Evolutionary conservation across 2,113 vertebrate genomes (phyloP).

Genomic region (Syrmaticus mikado): DNA sequence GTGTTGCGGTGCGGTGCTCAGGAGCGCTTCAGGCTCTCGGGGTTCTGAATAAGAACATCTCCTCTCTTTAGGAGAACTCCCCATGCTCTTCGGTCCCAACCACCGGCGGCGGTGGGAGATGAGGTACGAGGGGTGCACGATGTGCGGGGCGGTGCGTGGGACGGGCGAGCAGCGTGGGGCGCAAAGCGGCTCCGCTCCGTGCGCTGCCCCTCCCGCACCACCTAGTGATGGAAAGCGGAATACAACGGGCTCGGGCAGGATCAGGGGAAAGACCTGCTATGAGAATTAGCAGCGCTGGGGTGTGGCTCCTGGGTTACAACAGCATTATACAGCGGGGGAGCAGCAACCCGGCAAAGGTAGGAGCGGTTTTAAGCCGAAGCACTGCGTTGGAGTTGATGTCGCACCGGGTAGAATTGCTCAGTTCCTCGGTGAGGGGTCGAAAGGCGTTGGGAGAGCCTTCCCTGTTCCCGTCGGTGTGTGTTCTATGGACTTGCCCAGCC

Average conservation of each 20-base stretch:
- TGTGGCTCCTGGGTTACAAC: not conserved
- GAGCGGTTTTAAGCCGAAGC: fast-evolving
- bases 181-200: too few species aligned
- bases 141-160: not conserved
- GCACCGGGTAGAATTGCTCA: fast-evolving
- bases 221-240: slow-evolving; percentile 18
- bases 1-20: not conserved
- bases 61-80: not conserved
- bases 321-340: not conserved
- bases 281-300: fast-evolving
- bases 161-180: not conserved
- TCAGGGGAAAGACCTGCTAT: fast-evolving
- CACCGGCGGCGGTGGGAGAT: fast-evolving
- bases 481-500: not conserved
- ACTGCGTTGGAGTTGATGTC: fast-evolving
- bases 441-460: not conserved
- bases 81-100: not conserved
- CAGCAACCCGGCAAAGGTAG: not conserved
- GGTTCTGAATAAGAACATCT: not conserved
- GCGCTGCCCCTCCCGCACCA: slow-evolving; percentile 25
- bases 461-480: fast-evolving
- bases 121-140: too few species aligned
- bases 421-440: not conserved
- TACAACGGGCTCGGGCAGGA: not conserved
- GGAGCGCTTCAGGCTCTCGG: not conserved